Evolutionary conservation across 2,888 invertebrate species (phyloP), one percentile per base, ranked within the genome.

Genomic region (Amphipoea oculea): DNA sequence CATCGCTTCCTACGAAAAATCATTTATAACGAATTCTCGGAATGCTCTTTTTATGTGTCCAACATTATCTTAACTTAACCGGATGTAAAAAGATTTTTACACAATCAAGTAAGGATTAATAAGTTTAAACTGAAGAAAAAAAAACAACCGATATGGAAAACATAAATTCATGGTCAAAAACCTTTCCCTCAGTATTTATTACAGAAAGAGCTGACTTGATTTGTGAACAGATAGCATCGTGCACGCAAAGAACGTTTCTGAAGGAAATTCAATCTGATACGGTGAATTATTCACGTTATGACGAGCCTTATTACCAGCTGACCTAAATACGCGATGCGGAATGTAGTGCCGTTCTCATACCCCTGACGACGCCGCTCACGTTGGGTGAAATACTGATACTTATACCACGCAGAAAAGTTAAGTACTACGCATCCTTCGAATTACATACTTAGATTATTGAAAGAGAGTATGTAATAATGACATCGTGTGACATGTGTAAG

Each of bases 231-330:
- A 90, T 91, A 82, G 73, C 79, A 89, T 90, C 88, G 67, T 81
- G 84, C 91, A 91, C 89, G 91, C 89, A 84, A 90, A 89, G 85
- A 89, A 89, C 83, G 78, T 89, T 90, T 87, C 83, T 85, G 80
- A 79, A 88, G 83, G 82, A 89, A 90, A 89, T 89, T 89, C 90
- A 90, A 92, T 93, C 94, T 91, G 92, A 91, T 91, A 91, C 86
- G 88, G 90, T 93, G 90, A 92, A 92, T 94, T 90, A 93, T 94
- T 94, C 91, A 91, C 91, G 91, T 93, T 94, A 94, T 93, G 93
- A 92, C 91, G 90, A 90, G 87, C 88, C 90, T 93, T 93, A 95
- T 95, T 95, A 93, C 94, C 91, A 85, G 88, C 88, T 95, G 95
- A 94, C 95, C 95, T 92, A 92, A 91, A 93, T 92, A 91, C 88